Evolutionary conservation across 1,140 invertebrate genomes (phyloP).

Genomic region (Drepana arcuata): DNA sequence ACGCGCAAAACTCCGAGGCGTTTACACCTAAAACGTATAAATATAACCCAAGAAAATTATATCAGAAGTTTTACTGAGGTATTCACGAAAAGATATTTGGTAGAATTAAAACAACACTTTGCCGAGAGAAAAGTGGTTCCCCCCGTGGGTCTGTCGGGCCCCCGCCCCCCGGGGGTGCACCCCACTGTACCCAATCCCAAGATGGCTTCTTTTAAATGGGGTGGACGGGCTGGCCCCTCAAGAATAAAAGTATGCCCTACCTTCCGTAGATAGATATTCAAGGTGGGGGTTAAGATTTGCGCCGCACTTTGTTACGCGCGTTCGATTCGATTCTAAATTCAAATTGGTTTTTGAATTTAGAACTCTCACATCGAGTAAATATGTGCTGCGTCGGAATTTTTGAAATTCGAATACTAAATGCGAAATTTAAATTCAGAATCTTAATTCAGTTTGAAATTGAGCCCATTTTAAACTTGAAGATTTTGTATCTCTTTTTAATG

Average conservation of each 20-base stretch:
- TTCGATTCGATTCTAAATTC: slow-evolving; percentile 43
- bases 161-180: slow-evolving; percentile 24
- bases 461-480: not conserved
- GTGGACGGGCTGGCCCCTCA: slow-evolving; percentile 53
- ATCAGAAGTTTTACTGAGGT: slow-evolving; percentile 63
- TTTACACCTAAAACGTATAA: slow-evolving; percentile 50
- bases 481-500: slow-evolving; percentile 3
- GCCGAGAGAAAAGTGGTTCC: slow-evolving; percentile 58
- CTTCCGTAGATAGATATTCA: slow-evolving; percentile 39
- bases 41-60: slow-evolving; percentile 61
- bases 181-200: slow-evolving; percentile 43
- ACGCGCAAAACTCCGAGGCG: slow-evolving; percentile 15
- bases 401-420: too few relatives aligned
- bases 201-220: slow-evolving; percentile 68
- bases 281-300: slow-evolving; percentile 36
- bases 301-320: slow-evolving; percentile 24
- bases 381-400: too few relatives aligned
- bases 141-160: slow-evolving; percentile 14
- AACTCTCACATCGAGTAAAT: too few relatives aligned
- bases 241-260: slow-evolving; percentile 64
- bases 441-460: not conserved
- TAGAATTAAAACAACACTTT: slow-evolving; percentile 70
- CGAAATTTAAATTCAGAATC: too few relatives aligned
- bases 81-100: slow-evolving; percentile 70
- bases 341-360: slow-evolving; percentile 45